Base-by-base conservation (phyloP, 1,140 invertebrate genomes). In the Cylas formicarius region DNA sequence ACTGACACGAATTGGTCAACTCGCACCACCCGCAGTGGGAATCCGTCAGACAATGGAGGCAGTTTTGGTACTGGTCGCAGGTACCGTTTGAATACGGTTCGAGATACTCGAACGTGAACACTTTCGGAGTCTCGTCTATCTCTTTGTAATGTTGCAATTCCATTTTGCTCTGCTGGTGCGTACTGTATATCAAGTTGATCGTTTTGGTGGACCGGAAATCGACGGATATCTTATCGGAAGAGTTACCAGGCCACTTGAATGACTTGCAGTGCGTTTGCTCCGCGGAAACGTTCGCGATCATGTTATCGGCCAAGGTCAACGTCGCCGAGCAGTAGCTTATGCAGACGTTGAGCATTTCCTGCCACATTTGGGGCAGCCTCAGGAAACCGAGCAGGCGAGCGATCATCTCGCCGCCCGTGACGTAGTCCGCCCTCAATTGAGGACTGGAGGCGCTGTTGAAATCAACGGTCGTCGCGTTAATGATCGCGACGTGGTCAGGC, bases 21-120 rank as follows among this genome's bases (percentile, higher is more conserved):
- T 86, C 78, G 61, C 89, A 94, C 92, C 92, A 96, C 0, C 88
- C 88, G 61, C 92, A 97, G 7, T 79, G 74, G 0, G 84, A 80
- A 67, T 97, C 92, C 0, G 82, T 84, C 14, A 95, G 67, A 62
- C 92, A 97, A 32, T 87, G 76, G 4, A 93, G 65, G 60, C 92
- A 97, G 58, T 86, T 95, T 32, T 69, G 75, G 56, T 92, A 89
- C 14, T 76, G 70, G 0, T 67, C 61, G 58, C 93, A 97, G n/a
- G 76, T 72, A 0, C 85, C 86, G 37, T 82, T 80, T 37, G 74
- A 72, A 62, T 82, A 94, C 0, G 90, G 89, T 62, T 94, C 89
- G 16, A 95, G 63, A 62, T 90, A 91, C 57, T 93, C 87, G 48
- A 88, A 86, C 0, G 86, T 90, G 47, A 92, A 89, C 1, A 81